Base-by-base conservation (phyloP, 2,113 vertebrate genomes). In the Ctenomys sociabilis region DNA sequence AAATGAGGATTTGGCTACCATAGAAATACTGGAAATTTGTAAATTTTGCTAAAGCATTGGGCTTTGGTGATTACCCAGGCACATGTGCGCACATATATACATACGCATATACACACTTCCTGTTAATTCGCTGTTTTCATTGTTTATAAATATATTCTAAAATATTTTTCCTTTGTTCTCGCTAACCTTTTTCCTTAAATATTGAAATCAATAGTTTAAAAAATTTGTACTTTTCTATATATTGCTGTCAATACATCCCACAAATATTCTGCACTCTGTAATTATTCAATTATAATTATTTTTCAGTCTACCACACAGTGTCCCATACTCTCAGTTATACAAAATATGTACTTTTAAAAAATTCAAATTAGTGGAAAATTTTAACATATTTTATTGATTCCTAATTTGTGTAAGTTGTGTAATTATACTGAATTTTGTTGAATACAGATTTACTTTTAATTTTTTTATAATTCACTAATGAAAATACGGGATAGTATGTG, bases 41-140 rank as follows among this genome's bases (percentile, higher is more conserved):
- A n/a, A 80, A 40, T n/a, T 95, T 92, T 90, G 59, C 26, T 73
- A 66, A 64, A 32, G 21, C 10, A 89, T 96, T 85, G 43, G 49
- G 30, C 30, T 52, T 43, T 35, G 26, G 16, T 52, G 45, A 35
- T 80, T 13, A 77, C 73, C 43, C 5, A 16, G 1, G 9, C 6
- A 75, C n/a, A 73, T 43, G 40, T 40, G 14, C 22, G 30, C 7
- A 26, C 73, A 28, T 40, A 77, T 40, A 77, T 19, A 4, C 70
- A 72, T 12, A 22, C 9, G 43, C n/a, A 59, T 7, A 84, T 1
- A 43, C 24, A 63, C 40, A 63, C 4, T 45, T 32, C 19, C 57
- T 28, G n/a, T 87, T 85, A 35, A 72, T 52, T 91, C 37, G 17
- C 68, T 61, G 26, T 7, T 9, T 35, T 91, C 63, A 61, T 80